Conservation (phyloP, 2,797 vertebrate species). For the Lepidocolaptes lacrymiger region DNA sequence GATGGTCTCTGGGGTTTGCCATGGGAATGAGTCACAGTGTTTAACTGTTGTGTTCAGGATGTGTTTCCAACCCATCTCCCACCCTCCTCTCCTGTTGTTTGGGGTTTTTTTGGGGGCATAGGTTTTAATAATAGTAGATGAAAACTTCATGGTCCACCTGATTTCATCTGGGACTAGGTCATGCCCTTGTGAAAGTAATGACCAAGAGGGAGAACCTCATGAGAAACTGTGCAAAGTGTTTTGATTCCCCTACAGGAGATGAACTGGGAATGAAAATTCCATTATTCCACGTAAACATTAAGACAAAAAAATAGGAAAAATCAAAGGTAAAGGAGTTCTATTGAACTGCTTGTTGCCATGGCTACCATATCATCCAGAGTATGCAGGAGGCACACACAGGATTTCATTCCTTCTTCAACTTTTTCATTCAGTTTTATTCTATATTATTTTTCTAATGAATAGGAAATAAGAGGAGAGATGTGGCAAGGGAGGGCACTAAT, state of each 20-base stretch:
- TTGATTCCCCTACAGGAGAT: neutral
- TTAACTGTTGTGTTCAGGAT: neutral
- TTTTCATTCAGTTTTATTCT: slow-evolving; percentile 1
- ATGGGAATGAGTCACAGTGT: neutral
- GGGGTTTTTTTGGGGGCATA: fast-evolving
- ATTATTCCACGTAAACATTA: slow-evolving; percentile 25
- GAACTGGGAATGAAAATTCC: neutral
- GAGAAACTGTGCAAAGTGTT: neutral
- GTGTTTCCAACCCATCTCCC: neutral
- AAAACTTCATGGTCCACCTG: neutral
- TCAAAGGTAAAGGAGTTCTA: slow-evolving; percentile 52
- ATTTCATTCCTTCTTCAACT: slow-evolving; percentile 26
- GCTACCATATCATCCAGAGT: neutral
- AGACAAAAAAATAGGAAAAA: slow-evolving; percentile 39
- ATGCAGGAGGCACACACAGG: neutral
- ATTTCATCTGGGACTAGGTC: neutral
- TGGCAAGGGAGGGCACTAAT: neutral
- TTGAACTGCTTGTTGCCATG: slow-evolving; percentile 61
- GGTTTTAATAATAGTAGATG: neutral
- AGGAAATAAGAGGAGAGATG: neutral
- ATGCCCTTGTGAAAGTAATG: neutral
- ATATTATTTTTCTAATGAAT: neutral
- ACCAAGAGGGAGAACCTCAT: neutral
- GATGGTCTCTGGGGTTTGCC: neutral
- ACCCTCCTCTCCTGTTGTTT: neutral